Base-by-base conservation (phyloP, 1,140 invertebrate species). In the Calycopis cecrops region DNA sequence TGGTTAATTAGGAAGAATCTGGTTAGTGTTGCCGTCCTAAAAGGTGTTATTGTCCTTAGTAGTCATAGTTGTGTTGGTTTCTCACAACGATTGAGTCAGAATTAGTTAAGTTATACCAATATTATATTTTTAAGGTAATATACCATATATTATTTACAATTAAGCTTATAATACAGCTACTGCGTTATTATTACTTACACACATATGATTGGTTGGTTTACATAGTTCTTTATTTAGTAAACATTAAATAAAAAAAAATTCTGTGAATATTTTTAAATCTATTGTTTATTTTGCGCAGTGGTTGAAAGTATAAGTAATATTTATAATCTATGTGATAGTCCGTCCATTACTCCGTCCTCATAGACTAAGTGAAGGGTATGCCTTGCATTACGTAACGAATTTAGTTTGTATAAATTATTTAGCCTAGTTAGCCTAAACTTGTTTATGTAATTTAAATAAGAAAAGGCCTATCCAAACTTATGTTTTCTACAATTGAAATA, bases 321-420 rank as follows among this genome's bases (percentile, higher is more conserved):
- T 69, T 61, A 59, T 49, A 56, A 57, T 63, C 60, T 69, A 73
- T 85, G 79, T 85, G 78, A 83, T 83, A 82, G 72, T 73, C 66
- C 57, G 62, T 71, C 37, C 60, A 72, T 69, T 65, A 63, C 52
- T 57, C 74, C 73, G 71, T 83, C 76, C 73, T 63, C 37, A 66
- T 69, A 59, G 55, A 55, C 53, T 63, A 59, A 58, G 61, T 60
- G 18, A 57, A 63, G 63, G 74, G 72, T 77, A 3, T 69, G 72
- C 74, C 74, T 77, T 77, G 56, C 68, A 63, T 67, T 73, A 77
- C 74, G 74, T 77, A 77, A 75, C 67, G 63, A 57, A 56, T 66
- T 48, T 48, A 55, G 44, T 52, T 35, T 52, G 38, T 52, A 52
- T 14, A 52, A 52, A 40, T 40, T 40, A 21, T 16, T 9, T 42